Percentiles rank a stretch among this genome's conserved stretches.
Conservation (phyloP, 2,888 invertebrate species). For the Ferdinandea cuprea region DNA sequence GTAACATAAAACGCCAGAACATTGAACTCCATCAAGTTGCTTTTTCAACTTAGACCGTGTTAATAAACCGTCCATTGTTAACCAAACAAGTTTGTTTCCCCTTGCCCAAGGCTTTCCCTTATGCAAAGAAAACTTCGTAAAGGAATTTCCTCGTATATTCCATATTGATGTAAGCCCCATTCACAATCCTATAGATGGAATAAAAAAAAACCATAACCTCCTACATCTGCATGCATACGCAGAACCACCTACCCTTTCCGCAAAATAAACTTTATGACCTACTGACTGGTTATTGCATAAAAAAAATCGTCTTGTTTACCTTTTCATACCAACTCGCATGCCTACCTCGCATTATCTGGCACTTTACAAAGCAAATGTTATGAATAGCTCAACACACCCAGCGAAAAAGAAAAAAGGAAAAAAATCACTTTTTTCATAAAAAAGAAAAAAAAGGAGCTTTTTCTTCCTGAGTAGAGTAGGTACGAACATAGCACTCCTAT, state of each 20-base stretch:
- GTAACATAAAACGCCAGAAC: too few species aligned
- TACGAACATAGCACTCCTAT: too few species aligned
- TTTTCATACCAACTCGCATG: conserved; percentile 42
- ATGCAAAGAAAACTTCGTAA: not conserved
- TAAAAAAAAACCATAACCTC: not conserved
- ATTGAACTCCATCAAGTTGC: too few species aligned
- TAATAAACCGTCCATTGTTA: too few species aligned
- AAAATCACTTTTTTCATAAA: not conserved
- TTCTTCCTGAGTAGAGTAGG: too few species aligned
- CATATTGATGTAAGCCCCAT: not conserved
- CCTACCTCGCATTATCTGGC: conserved; percentile 30
- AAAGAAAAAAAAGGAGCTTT: conserved; percentile 8
- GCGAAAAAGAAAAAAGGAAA: not conserved
- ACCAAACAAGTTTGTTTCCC: not conserved
- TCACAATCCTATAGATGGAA: not conserved
- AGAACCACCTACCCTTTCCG: too few species aligned
- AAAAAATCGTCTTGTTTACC: conserved; percentile 5
- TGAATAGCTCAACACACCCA: conserved; percentile 37
- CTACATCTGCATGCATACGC: not conserved
- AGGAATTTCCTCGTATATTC: conserved; percentile 12
- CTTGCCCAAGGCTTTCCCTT: conserved; percentile 7
- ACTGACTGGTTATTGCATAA: conserved; percentile 57
- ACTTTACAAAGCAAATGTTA: conserved; percentile 37
- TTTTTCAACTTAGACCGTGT: not conserved
- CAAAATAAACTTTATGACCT: conserved; percentile 62